Evolutionary conservation across 1,140 invertebrate genomes (phyloP).

Genomic region (Penaeus japonicus): DNA sequence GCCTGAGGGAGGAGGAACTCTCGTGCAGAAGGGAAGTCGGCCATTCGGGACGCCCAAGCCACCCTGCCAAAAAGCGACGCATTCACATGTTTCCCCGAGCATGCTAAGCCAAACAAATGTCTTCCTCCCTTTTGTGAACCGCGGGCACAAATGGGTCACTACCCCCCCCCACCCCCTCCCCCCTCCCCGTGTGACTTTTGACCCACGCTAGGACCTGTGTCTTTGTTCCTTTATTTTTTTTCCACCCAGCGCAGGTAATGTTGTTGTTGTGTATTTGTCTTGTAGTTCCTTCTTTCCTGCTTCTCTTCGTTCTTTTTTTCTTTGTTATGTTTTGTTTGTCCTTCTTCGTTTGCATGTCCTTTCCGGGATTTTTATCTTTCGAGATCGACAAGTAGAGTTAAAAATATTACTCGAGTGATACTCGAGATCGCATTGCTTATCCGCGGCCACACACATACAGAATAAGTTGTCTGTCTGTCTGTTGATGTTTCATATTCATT

Average conservation of each 20-base stretch:
- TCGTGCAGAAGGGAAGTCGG: not conserved
- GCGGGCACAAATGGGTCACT: not conserved
- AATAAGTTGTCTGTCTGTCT: too few relatives aligned
- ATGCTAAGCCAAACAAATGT: constrained; percentile 47
- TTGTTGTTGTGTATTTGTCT: too few relatives aligned
- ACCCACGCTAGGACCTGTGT: not conserved
- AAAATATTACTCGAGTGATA: too few relatives aligned
- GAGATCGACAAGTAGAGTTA: too few relatives aligned
- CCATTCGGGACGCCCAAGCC: too few relatives aligned
- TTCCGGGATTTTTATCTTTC: too few relatives aligned
- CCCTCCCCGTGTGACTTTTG: not conserved
- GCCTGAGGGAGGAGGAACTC: not conserved
- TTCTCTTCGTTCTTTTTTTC: not conserved
- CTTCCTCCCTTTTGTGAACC: constrained; percentile 38
- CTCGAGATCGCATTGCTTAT: too few relatives aligned
- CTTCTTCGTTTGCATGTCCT: not conserved
- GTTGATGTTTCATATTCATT: too few relatives aligned
- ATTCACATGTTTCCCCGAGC: constrained; percentile 11
- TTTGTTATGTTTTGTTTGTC: not conserved
- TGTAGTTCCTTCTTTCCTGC: not conserved
- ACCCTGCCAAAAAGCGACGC: not conserved
- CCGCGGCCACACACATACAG: too few relatives aligned
- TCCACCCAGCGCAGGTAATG: too few relatives aligned
- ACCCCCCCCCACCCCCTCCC: not conserved
- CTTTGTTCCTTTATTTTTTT: not conserved